phyloP scores from a whole-genome alignment of 2,888 invertebrate genomes.

The Stenodera caucasica region DNA sequence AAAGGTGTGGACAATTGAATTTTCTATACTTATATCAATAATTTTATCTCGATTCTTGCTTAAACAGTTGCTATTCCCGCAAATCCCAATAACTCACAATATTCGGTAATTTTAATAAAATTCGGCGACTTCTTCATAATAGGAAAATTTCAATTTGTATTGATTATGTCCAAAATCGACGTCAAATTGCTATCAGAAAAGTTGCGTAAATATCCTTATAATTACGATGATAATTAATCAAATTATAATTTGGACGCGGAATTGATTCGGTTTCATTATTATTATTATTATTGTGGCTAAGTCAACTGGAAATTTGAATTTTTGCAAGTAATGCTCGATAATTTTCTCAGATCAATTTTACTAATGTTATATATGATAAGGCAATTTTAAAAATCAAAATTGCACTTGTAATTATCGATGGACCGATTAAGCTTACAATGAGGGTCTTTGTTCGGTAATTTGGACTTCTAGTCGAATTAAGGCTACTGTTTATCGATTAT shows the following conservation, averaged over 20 bases:
- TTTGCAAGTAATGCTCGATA: constrained; percentile 2
- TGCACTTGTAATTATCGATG: not conserved
- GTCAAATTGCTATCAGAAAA: not conserved
- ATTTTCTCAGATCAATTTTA: constrained; percentile 4
- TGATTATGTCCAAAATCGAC: no score
- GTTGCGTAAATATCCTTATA: not conserved
- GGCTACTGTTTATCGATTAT: not conserved
- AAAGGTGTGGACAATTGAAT: constrained; percentile 30
- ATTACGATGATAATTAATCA: no score
- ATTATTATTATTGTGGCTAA: not conserved
- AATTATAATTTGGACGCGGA: no score
- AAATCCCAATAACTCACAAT: no score
- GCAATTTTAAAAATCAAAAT: not conserved
- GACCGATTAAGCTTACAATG: not conserved
- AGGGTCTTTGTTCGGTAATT: no score
- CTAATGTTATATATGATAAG: not conserved
- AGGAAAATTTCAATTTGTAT: no score
- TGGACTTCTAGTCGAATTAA: no score
- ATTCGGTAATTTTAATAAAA: no score
- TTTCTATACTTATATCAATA: constrained; percentile 35
- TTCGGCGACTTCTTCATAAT: no score
- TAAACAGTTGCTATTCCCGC: constrained; percentile 34
- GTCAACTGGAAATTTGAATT: constrained; percentile 2
- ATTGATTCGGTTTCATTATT: no score
- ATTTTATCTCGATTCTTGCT: constrained; percentile 36